Conservation (phyloP, 2,888 invertebrate species). For the Caenorhabditis panamensis region DNA sequence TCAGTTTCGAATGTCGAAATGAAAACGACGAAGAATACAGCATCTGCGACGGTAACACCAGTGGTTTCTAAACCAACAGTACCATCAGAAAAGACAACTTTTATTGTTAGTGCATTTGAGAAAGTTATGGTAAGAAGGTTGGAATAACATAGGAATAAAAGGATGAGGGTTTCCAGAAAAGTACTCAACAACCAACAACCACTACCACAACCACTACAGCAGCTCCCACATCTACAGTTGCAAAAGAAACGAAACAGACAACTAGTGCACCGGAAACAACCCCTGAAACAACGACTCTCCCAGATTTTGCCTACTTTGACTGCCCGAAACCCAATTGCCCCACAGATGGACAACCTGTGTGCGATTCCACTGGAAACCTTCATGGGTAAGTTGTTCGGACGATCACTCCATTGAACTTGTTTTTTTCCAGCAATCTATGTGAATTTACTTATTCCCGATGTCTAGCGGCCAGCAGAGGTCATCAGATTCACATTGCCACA, state of each 20-base stretch:
- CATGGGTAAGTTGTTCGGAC: slow-evolving; percentile 51
- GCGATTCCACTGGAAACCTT: slow-evolving; percentile 65
- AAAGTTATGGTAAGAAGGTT: slow-evolving; percentile 36
- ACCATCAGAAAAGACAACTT: slow-evolving; percentile 50
- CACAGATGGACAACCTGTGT: slow-evolving; percentile 63
- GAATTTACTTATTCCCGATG: slow-evolving; percentile 77
- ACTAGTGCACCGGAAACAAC: slow-evolving; percentile 10
- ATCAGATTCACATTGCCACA: slow-evolving; percentile 55
- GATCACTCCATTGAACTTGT: neutral
- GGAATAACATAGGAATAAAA: too few species aligned
- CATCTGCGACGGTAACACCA: neutral
- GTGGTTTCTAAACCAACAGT: neutral
- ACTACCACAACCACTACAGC: neutral
- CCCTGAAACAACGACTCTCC: slow-evolving; percentile 4
- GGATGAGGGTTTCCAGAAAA: slow-evolving; percentile 26
- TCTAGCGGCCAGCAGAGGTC: slow-evolving; percentile 73
- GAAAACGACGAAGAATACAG: neutral
- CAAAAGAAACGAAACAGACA: neutral
- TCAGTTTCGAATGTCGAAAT: slow-evolving; percentile 52
- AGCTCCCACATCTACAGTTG: neutral
- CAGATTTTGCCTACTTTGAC: slow-evolving; percentile 54
- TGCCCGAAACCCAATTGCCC: slow-evolving; percentile 73
- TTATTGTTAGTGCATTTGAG: slow-evolving; percentile 57
- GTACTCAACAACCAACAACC: slow-evolving; percentile 11
- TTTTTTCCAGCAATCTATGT: slow-evolving; percentile 62